Conservation (phyloP, 2,797 vertebrate genomes). For the Paramormyrops hopkinsi region DNA sequence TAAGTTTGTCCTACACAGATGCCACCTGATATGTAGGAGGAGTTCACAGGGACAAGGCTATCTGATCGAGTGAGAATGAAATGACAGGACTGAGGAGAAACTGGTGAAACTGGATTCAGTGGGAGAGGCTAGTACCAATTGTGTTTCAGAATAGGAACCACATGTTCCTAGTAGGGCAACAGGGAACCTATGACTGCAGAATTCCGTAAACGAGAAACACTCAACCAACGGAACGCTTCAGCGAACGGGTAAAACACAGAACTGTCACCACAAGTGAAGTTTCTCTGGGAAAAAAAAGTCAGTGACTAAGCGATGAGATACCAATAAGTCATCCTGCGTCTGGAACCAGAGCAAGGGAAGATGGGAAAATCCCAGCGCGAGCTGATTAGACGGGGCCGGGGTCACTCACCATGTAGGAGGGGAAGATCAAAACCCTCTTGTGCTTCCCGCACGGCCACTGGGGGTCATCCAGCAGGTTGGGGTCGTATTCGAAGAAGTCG, state of each 20-base stretch:
- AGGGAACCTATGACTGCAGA: neutral
- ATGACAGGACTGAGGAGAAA: neutral
- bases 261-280: neutral
- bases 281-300: neutral
- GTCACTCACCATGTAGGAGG: slow-evolving; percentile 95
- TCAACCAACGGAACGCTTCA: neutral
- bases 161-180: neutral
- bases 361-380: neutral
- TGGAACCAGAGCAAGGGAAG: neutral
- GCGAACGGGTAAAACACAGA: neutral
- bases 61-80: neutral
- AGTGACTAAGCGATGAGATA: neutral
- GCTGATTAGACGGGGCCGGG: neutral
- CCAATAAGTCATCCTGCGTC: neutral
- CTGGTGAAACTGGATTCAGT: neutral
- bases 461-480: slow-evolving; percentile 94
- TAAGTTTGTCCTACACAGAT: neutral
- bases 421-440: slow-evolving; percentile 95
- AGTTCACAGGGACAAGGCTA: neutral
- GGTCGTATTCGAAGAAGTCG: slow-evolving; percentile 88
- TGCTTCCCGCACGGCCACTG: slow-evolving; percentile 99
- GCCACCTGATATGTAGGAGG: neutral
- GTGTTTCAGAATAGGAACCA: neutral
- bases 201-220: neutral
- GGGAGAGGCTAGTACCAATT: neutral